These are phyloP conservation scores for Tethya wilhelma DNA, from an alignment of 37 sponge, comb jelly and placozoan species.

Conservation along the genomic window DNA sequence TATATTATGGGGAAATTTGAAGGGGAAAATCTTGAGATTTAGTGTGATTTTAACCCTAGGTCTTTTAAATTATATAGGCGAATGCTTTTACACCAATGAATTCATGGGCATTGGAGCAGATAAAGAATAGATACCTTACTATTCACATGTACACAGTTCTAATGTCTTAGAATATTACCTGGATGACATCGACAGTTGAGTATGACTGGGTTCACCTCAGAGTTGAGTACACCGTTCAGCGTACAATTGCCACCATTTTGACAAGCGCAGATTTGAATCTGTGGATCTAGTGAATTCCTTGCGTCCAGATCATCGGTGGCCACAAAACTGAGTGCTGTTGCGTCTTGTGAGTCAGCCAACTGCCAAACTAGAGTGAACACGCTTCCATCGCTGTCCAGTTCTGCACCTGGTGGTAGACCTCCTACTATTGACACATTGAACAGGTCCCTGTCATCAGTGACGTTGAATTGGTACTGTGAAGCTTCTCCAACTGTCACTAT, in stretches of 20 bases:
- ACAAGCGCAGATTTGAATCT: conserved; percentile 60
- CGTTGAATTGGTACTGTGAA: conserved; percentile 38
- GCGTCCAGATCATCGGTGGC: conserved; percentile 46
- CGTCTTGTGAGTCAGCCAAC: background rate
- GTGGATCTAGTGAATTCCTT: conserved; percentile 4
- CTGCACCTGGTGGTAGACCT: background rate
- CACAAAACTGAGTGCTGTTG: conserved; percentile 8
- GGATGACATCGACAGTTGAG: conserved; percentile 45
- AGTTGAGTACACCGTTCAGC: conserved; percentile 28
- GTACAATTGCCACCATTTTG: conserved; percentile 65
- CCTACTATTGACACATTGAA: conserved; percentile 20
- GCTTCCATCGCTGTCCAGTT: background rate
- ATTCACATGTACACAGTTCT: no score
- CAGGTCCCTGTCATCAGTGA: conserved; percentile 12
- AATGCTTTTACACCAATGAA: no score
- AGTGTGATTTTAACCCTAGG: no score
- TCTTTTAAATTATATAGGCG: no score
- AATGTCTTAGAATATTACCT: no score
- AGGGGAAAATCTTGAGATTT: no score
- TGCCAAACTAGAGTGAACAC: conserved; percentile 33
- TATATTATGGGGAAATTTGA: no score
- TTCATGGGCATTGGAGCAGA: no score
- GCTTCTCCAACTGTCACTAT: conserved; percentile 15
- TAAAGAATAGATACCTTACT: no score
- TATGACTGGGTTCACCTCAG: background rate